Base-by-base conservation (phyloP, 2,888 invertebrate genomes). In the Torymus auratus region DNA sequence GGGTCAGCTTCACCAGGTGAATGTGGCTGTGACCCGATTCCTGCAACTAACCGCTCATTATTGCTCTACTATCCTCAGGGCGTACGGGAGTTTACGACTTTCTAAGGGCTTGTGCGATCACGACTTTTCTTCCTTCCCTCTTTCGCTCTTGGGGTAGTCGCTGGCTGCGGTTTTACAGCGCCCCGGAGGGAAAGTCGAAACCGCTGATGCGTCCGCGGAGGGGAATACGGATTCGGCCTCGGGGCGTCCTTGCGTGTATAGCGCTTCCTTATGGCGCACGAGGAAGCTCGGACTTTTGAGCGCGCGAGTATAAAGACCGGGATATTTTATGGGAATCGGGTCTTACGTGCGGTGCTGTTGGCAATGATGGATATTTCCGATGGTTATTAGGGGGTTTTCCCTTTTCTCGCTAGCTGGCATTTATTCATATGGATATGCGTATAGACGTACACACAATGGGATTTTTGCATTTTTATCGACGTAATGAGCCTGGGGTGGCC, bases 1-100 rank as follows among this genome's bases (percentile, higher is more conserved):
- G 94, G 79, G 98, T 98, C 88, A 98, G 92, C 92, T 98, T 98
- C 86, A 98, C 95, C 89, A 98, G 94, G 92, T 98, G 98, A 85
- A 98, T 97, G 88, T 96, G 96, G 68, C 94, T 93, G 84, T 93
- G 94, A 5, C 94, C 93, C 60, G 95, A 94, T 90, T 95, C 95
- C 95, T 95, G 91, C 28, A 28, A 28, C 28, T 28, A 28, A 28
- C 28, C 28, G 28, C 3, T 7, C 28, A 28, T 28, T 2, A 28
- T 28, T 28, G 28, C 2, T 2, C 20, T 20, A 20, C 20, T 20
- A 20, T 20, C 20, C 20, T 20, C 20, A 1, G 2, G 20, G 20
- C 20, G 20, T 20, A 28, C 28, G 28, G 7, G 28, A 28, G 28
- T 28, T 28, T 28, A 28, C 28, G 28, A 28, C 5, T 28, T 28